A percentile compares a stretch with the other conserved stretches of the same genome.
These are phyloP conservation scores for Erpobdella octoculata DNA, from an alignment of 2,888 invertebrate genomes.

Conservation along the genomic window DNA sequence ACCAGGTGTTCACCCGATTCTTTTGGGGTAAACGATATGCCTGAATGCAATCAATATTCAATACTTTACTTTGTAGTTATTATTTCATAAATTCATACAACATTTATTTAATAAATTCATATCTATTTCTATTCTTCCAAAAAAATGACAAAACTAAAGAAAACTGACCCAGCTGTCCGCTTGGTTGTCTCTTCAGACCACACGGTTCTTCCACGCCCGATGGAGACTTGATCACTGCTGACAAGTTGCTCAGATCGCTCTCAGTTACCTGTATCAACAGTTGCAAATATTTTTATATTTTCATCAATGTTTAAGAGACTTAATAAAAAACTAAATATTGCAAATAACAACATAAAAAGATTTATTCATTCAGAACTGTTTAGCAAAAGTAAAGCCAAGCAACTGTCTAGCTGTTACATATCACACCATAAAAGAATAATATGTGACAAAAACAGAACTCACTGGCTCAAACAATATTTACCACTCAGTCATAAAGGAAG, in stretches of 20 bases:
- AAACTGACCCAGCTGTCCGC: slow-evolving; percentile 72
- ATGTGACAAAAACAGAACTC: no score
- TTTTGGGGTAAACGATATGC: slow-evolving; percentile 94
- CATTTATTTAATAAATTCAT: background rate
- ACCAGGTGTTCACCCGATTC: slow-evolving; percentile 90
- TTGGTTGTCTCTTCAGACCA: slow-evolving; percentile 85
- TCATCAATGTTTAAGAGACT: no score
- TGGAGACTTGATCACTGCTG: slow-evolving; percentile 82
- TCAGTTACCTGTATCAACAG: slow-evolving; percentile 71
- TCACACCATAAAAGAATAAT: no score
- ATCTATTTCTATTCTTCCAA: background rate
- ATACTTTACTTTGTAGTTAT: background rate
- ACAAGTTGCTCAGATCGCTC: slow-evolving; percentile 70
- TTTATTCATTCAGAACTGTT: no score
- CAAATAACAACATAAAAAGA: no score
- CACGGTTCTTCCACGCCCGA: slow-evolving; percentile 93
- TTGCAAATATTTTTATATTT: background rate
- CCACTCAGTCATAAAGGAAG: background rate
- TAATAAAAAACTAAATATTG: no score
- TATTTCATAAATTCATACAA: background rate
- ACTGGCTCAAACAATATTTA: no score
- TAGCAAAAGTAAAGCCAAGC: no score
- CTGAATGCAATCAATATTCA: slow-evolving; percentile 44
- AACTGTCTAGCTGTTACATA: no score
- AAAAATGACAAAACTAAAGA: background rate